Percentiles rank a stretch among this genome's conserved stretches.
phyloP scores from a whole-genome alignment of 2,888 invertebrate genomes.

The Pristionchus mayeri region DNA sequence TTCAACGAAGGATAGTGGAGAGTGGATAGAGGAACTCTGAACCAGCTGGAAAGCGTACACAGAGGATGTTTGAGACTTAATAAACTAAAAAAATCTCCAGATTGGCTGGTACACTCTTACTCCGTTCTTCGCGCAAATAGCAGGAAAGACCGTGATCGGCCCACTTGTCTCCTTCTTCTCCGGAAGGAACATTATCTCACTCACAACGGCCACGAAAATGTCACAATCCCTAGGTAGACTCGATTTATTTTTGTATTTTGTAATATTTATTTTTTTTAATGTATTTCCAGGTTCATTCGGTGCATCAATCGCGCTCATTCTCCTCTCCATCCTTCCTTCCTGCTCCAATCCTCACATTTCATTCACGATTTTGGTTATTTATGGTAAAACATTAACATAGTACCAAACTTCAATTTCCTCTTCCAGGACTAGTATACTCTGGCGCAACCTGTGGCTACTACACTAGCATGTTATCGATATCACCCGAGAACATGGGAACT shows the following conservation, averaged over 20 bases:
- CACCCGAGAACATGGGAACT: background rate
- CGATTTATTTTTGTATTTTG: too few species aligned
- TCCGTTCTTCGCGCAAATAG: background rate
- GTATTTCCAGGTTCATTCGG: background rate
- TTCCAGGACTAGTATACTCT: background rate
- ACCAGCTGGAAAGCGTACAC: background rate
- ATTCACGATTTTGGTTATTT: background rate
- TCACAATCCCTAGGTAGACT: background rate
- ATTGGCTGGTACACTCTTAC: conserved; percentile 6
- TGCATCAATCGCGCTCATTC: background rate
- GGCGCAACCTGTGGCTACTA: background rate
- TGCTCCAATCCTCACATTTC: background rate
- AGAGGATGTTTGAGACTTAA: background rate
- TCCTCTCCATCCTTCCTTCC: background rate
- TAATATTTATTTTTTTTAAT: too few species aligned
- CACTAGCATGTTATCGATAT: background rate
- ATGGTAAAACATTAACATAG: too few species aligned
- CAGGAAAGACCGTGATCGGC: background rate
- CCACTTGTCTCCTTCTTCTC: background rate
- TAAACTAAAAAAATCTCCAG: background rate
- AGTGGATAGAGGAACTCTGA: too few species aligned
- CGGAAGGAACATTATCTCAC: background rate
- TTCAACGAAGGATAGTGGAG: too few species aligned
- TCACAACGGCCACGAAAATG: background rate
- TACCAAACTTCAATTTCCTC: background rate